Percentiles rank a stretch among this genome's conserved stretches.
Conservation (phyloP, 2,797 vertebrate species). For the Sebastes melanostomus region DNA sequence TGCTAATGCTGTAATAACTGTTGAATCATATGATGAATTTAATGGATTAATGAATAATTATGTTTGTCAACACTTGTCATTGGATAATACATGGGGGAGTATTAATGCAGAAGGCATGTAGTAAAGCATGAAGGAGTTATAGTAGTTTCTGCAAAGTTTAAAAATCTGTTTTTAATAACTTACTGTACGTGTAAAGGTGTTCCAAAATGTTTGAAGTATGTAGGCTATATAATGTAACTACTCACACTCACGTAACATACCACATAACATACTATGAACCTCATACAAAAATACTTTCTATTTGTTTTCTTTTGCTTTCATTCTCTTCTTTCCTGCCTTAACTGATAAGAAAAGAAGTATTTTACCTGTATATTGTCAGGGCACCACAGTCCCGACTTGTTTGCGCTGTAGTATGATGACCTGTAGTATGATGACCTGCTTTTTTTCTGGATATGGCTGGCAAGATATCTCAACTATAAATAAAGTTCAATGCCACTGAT, state of each 20-base stretch:
- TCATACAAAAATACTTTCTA: neutral
- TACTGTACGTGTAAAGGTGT: neutral
- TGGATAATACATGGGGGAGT: neutral
- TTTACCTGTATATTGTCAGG: neutral
- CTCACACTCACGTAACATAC: neutral
- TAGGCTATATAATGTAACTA: neutral
- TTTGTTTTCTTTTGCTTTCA: neutral
- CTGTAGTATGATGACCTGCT: too few species aligned
- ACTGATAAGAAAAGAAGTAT: neutral
- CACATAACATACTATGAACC: neutral
- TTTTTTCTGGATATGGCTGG: neutral
- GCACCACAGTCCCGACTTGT: neutral
- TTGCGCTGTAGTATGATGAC: neutral
- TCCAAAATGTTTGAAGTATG: accelerated
- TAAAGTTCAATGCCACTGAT: neutral
- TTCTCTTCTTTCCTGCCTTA: neutral
- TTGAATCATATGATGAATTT: neutral
- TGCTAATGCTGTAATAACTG: neutral
- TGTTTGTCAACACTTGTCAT: neutral
- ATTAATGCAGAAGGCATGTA: neutral
- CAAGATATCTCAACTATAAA: neutral
- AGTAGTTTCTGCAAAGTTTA: neutral
- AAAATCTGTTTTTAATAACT: neutral
- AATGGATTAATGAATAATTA: neutral
- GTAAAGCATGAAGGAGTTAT: neutral